Evolutionary conservation across 2,113 vertebrate genomes (phyloP), one percentile per base, ranked within the genome.

Genomic region (Scytalopus superciliaris): DNA sequence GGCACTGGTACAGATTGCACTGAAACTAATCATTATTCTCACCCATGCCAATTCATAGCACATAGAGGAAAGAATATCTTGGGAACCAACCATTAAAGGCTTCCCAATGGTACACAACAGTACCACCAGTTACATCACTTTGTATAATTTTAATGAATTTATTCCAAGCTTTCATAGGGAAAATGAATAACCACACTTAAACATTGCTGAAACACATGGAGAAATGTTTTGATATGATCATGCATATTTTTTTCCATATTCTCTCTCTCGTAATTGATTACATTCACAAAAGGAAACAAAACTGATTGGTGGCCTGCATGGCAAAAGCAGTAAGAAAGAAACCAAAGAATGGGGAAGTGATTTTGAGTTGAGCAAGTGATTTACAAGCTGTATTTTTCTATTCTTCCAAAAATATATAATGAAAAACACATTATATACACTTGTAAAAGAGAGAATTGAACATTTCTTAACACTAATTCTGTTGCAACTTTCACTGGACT

Each of bases 11-110:
- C 86, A 91, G 74, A 62, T 25, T 37, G 45, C 80, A 53, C 87
- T 81, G 49, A 92, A 95, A 85, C 59, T 75, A 90, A 27, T 57
- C 84, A 94, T 89, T 94, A 81, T 47, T 73, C 73, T 79, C 66
- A 69, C 31, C 83, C 31, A 7, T 0, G 0, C 17, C 85, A 89
- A 52, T 69, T 72, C 70, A 14, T 57, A 84, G 47, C 89, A 80
- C 10, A 2, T 8, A 62, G 76, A 92, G 77, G 75, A 87, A 82
- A 40, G 16, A 52, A 69, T n/a, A 25, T 69, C 63, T 83, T 76
- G 24, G 60, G 53, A 92, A 49, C 37, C 64, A 72, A 55, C 40
- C 55, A 80, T 66, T 83, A 63, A 81, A 53, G 73, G 64, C 52
- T 83, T 76, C 75, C 66, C 84, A 64, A 12, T 22, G 22, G 75